phyloP scores from a whole-genome alignment of 1,140 invertebrate species.

The Xylocopa sonorina region DNA sequence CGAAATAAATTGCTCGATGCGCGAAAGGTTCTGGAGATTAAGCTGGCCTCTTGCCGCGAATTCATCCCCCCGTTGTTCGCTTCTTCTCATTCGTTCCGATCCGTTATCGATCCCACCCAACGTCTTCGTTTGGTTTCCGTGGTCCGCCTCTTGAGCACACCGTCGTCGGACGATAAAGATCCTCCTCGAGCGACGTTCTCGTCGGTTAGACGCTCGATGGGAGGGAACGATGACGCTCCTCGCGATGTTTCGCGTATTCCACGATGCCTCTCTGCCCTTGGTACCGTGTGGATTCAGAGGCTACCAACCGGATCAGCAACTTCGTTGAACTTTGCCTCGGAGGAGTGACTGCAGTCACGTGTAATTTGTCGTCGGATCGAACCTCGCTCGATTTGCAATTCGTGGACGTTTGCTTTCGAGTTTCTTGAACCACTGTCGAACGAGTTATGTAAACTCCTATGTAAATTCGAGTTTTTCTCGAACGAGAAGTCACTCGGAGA shows the following conservation, averaged over 20 bases:
- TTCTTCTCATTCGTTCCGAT: not conserved
- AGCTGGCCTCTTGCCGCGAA: conserved; percentile 1
- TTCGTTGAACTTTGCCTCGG: no score
- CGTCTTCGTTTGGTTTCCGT: not conserved
- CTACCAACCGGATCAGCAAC: no score
- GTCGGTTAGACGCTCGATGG: not conserved
- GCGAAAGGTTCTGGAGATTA: not conserved
- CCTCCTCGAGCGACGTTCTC: not conserved
- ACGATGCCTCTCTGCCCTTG: not conserved
- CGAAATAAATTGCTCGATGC: conserved; percentile 18
- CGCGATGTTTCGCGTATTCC: not conserved
- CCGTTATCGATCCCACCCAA: not conserved
- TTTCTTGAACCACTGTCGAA: no score
- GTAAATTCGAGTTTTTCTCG: no score
- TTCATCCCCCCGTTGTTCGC: not conserved
- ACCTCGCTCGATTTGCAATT: no score
- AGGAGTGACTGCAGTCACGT: no score
- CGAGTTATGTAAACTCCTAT: no score
- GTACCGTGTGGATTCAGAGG: not conserved
- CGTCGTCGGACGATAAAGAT: not conserved
- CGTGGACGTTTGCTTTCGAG: no score
- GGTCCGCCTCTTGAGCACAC: not conserved
- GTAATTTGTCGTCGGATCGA: no score
- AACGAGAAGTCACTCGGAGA: no score
- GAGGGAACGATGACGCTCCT: not conserved